Evolutionary conservation across 2,797 vertebrate genomes (phyloP), one percentile per base, ranked within the genome.

Genomic region (Dromococcyx pavoninus): DNA sequence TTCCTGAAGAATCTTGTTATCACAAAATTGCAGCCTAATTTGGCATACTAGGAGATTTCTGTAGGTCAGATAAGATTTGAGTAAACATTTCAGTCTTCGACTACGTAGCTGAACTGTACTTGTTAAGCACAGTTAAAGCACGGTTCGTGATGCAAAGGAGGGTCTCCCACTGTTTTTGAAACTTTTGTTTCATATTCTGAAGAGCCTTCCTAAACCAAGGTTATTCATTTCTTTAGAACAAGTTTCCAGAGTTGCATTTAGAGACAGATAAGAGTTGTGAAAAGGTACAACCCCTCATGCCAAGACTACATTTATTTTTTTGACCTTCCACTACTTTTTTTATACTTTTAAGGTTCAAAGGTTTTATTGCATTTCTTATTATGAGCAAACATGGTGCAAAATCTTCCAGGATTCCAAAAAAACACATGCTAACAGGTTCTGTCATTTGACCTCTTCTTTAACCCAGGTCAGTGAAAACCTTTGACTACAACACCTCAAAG

Each of bases 1-100:
- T 95, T 84, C 82, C 70, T 62, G 51, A 89, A 95, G 91, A 95
- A 93, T 50, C 57, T 77, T 82, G 25, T 92, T 96, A 89, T 74
- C 33, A 7, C 74, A 71, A 87, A 89, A 77, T 71, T 91, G 74
- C 65, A 71, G 78, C 81, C 91, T 87, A 92, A 93, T 95, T 88
- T 92, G 79, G 48, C 66, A 81, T 73, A 86, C 73, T 79, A 37
- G 17, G n/a, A 64, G 44, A 83, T 72, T 95, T 86, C 79, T 69
- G 54, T 41, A 62, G 91, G 91, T 95, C 87, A 91, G 79, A 81
- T 54, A 84, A 60, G 23, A 86, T 75, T 81, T 66, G 62, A 88
- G 66, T 89, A 96, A 95, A 91, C 76, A 92, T 56, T 44, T 64
- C 91, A 88, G 62, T 74, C 75, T 81, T 66, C 73, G 70, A 66